Evolutionary conservation across 2,797 vertebrate genomes (phyloP).

Genomic region (Acrossocheilus fasciatus): DNA sequence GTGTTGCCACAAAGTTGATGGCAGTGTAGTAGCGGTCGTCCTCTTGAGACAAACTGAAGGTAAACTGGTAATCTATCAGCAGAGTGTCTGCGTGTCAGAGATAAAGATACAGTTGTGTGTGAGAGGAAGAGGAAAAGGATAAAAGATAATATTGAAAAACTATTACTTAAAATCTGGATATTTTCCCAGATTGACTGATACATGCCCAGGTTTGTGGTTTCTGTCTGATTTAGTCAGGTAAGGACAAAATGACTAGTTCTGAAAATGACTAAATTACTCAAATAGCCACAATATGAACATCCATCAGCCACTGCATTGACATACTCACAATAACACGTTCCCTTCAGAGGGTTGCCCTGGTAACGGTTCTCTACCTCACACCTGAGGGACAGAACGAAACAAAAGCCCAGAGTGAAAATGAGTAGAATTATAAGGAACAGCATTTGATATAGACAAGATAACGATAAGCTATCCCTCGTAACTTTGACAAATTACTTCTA

Average conservation of each 20-base stretch:
- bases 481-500: slow-evolving; percentile 27
- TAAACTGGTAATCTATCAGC: slow-evolving; percentile 99
- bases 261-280: slow-evolving; percentile 51
- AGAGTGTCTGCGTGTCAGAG: slow-evolving; percentile 85
- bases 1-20: slow-evolving; percentile 98
- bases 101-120: neutral
- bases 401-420: slow-evolving; percentile 1
- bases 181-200: slow-evolving; percentile 20
- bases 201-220: neutral
- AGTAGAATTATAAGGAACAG: slow-evolving; percentile 6
- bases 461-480: neutral
- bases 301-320: slow-evolving; percentile 7
- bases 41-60: slow-evolving; percentile 98
- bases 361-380: slow-evolving; percentile 98
- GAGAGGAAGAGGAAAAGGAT: neutral
- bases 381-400: slow-evolving; percentile 72
- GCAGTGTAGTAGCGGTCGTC: slow-evolving; percentile 98
- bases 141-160: neutral
- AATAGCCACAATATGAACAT: slow-evolving; percentile 40
- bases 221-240: neutral
- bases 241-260: slow-evolving; percentile 30
- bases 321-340: slow-evolving; percentile 98
- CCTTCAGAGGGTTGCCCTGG: slow-evolving; percentile 98
- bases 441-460: slow-evolving; percentile 18
- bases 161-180: neutral